Percentiles rank a stretch among this genome's conserved stretches.
These are phyloP conservation scores for Sebastes jordani DNA, from an alignment of 2,797 vertebrate species.

Conservation along the genomic window DNA sequence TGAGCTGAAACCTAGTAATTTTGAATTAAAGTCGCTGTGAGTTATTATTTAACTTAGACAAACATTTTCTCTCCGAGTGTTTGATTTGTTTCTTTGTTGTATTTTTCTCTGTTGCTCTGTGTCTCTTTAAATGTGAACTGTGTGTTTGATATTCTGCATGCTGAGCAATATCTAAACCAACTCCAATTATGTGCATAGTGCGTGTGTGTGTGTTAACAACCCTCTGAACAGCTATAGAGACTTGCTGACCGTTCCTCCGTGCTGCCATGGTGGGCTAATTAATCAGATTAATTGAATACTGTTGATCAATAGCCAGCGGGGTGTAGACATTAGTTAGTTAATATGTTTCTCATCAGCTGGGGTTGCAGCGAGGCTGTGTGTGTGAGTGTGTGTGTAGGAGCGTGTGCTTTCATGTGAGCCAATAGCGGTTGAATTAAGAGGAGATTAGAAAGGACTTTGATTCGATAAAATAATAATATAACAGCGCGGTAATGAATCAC, in stretches of 20 bases:
- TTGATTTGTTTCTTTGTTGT: background rate
- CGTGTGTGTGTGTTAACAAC: conserved; percentile 9
- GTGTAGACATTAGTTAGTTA: conserved; percentile 36
- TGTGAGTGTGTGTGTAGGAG: background rate
- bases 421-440: conserved; percentile 7
- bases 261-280: conserved; percentile 40
- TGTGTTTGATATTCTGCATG: conserved; percentile 6
- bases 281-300: conserved; percentile 51
- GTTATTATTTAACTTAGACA: background rate
- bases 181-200: conserved; percentile 23
- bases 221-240: conserved; percentile 4
- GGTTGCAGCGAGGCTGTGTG: background rate
- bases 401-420: background rate
- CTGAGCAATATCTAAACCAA: conserved; percentile 17
- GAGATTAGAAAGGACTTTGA: conserved; percentile 17
- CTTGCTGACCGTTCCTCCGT: conserved; percentile 28
- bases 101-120: background rate
- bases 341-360: conserved; percentile 36
- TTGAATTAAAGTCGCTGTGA: background rate
- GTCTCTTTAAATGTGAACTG: background rate
- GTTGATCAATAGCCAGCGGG: conserved; percentile 57
- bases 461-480: conserved; percentile 26
- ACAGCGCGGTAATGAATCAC: conserved; percentile 9
- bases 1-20: background rate
- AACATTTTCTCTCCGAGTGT: background rate